phyloP scores from a whole-genome alignment of 2,113 vertebrate species.

The Corvus cornix region DNA sequence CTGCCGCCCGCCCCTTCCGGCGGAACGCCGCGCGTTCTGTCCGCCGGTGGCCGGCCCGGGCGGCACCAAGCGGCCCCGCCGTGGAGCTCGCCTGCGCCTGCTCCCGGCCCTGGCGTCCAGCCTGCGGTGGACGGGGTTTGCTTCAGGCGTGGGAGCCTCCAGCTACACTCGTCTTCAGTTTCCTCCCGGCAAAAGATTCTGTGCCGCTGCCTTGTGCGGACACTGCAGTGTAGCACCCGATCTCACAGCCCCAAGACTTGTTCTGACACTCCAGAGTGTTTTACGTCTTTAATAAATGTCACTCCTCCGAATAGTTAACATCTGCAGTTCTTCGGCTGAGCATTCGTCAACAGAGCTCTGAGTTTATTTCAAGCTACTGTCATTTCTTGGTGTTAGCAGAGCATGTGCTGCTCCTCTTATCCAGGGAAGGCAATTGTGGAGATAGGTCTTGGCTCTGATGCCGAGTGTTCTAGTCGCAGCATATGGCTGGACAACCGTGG shows the following conservation, averaged over 20 bases:
- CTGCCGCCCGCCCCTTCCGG: constrained; percentile 6
- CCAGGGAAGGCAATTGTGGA: accelerated
- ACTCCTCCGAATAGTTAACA: not conserved
- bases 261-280: accelerated
- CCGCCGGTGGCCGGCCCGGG: accelerated
- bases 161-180: not conserved
- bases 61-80: accelerated
- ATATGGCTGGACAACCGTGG: not conserved
- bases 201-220: accelerated
- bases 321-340: not conserved
- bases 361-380: not conserved
- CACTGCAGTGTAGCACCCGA: accelerated
- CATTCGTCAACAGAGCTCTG: not conserved
- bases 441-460: not conserved
- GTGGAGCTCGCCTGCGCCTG: accelerated
- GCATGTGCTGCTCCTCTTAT: not conserved
- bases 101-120: accelerated
- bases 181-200: not conserved
- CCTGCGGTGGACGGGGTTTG: not conserved
- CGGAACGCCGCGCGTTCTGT: not conserved
- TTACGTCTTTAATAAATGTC: not conserved
- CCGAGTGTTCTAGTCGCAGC: not conserved
- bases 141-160: not conserved
- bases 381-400: not conserved
- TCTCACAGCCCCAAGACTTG: accelerated